Evolutionary conservation across 1,140 invertebrate species (phyloP).

Genomic region (Pygmarrhopalites habei): DNA sequence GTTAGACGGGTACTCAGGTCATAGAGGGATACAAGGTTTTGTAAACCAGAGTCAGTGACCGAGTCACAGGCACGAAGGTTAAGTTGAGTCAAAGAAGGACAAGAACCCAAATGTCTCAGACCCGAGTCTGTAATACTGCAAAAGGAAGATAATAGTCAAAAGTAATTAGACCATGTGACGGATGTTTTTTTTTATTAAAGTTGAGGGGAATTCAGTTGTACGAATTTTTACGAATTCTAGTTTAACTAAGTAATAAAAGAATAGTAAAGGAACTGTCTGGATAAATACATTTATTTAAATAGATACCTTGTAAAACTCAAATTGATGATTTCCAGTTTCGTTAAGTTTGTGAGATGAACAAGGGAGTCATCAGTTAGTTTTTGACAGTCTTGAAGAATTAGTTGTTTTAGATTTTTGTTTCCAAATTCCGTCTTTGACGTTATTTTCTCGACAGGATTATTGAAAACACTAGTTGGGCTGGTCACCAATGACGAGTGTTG

Average conservation of each 20-base stretch:
- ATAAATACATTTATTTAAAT: no score
- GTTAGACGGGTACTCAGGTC: slow-evolving; percentile 66
- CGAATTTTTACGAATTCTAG: no score
- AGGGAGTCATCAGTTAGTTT: slow-evolving; percentile 83
- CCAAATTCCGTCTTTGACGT: slow-evolving; percentile 44
- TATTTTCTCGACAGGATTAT: slow-evolving; percentile 13
- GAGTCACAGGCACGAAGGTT: slow-evolving; percentile 89
- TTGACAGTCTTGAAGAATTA: slow-evolving; percentile 90
- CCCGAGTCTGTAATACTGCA: slow-evolving; percentile 85
- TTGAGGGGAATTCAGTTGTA: no score
- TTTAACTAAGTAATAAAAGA: no score
- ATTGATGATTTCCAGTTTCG: slow-evolving; percentile 75
- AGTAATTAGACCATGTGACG: no score
- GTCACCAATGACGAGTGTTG: no score
- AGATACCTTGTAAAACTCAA: no score
- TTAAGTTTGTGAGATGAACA: slow-evolving; percentile 73
- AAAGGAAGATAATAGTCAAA: no score
- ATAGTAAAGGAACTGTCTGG: no score
- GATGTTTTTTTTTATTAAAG: no score
- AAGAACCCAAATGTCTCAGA: slow-evolving; percentile 76
- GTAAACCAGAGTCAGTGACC: slow-evolving; percentile 83
- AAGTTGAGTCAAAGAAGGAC: slow-evolving; percentile 73
- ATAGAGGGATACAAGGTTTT: slow-evolving; percentile 69
- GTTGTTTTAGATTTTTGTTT: slow-evolving; percentile 65
- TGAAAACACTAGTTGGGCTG: no score